phyloP scores from a whole-genome alignment of 2,888 invertebrate genomes.

The Exephanes ischioxanthus region DNA sequence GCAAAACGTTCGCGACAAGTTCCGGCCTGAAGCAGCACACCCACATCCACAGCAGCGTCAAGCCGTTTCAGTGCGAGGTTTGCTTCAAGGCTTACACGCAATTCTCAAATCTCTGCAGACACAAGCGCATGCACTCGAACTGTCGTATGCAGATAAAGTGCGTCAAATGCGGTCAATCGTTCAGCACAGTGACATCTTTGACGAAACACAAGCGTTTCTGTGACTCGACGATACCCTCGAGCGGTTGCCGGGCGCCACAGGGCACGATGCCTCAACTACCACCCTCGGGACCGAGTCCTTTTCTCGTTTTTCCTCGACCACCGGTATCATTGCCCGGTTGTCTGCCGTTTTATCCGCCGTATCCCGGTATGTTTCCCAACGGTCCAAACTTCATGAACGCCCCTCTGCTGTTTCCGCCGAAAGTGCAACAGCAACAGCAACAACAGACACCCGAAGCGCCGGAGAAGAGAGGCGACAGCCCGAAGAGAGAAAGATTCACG shows the following conservation, averaged over 20 bases:
- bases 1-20: constrained; percentile 99
- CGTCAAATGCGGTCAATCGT: constrained; percentile 96
- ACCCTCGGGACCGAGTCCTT: constrained; percentile 85
- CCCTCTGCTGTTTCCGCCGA: constrained; percentile 89
- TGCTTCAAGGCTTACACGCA: constrained; percentile 99
- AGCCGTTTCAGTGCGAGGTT: constrained; percentile 98
- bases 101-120: constrained; percentile 99
- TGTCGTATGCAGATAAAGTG: constrained; percentile 98
- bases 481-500: constrained; percentile 86
- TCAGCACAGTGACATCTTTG: constrained; percentile 95
- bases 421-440: constrained; percentile 84
- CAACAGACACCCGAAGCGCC: constrained; percentile 85
- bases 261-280: constrained; percentile 81
- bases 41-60: constrained; percentile 99
- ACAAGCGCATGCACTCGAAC: constrained; percentile 99
- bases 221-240: constrained; percentile 90
- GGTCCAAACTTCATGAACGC: constrained; percentile 88
- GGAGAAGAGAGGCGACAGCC: constrained; percentile 86
- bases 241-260: constrained; percentile 76
- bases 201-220: constrained; percentile 99
- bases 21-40: constrained; percentile 99
- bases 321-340: constrained; percentile 85
- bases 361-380: constrained; percentile 86
- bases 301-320: constrained; percentile 90
- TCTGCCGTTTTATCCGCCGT: constrained; percentile 88